Conservation (phyloP, 1,140 invertebrate genomes). For the Drosophila cardini region DNA sequence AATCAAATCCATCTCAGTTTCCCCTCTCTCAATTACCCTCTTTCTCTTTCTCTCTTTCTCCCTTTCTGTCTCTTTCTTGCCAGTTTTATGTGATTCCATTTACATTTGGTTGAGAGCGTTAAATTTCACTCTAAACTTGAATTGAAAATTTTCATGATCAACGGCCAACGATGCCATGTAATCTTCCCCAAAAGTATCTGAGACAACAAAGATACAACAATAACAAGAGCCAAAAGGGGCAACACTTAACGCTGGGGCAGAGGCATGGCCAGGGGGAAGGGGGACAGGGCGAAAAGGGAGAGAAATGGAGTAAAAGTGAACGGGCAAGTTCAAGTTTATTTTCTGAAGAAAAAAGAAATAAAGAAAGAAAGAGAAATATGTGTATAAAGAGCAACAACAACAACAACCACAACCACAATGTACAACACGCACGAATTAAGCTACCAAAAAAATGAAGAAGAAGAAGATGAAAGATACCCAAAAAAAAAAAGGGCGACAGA, state of each 20-base stretch:
- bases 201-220: slow-evolving; percentile 28
- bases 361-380: slow-evolving; percentile 42
- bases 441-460: slow-evolving; percentile 53
- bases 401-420: slow-evolving; percentile 51
- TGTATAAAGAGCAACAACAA: slow-evolving; percentile 42
- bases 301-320: slow-evolving; percentile 79
- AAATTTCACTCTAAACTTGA: slow-evolving; percentile 84
- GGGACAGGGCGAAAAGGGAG: slow-evolving; percentile 22
- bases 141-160: slow-evolving; percentile 83
- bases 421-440: slow-evolving; percentile 67
- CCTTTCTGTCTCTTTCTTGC: not conserved
- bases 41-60: not conserved
- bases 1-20: not conserved
- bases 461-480: slow-evolving; percentile 16
- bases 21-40: not conserved
- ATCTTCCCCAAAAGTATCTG: slow-evolving; percentile 45
- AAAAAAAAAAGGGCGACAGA: slow-evolving; percentile 71
- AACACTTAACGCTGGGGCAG: slow-evolving; percentile 41
- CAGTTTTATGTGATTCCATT: not conserved
- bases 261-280: not conserved
- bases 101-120: slow-evolving; percentile 46
- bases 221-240: slow-evolving; percentile 18
- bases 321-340: slow-evolving; percentile 84
- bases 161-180: slow-evolving; percentile 63
- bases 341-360: slow-evolving; percentile 61